Base-by-base conservation (phyloP, 2,113 vertebrate genomes). In the Panthera uncia region DNA sequence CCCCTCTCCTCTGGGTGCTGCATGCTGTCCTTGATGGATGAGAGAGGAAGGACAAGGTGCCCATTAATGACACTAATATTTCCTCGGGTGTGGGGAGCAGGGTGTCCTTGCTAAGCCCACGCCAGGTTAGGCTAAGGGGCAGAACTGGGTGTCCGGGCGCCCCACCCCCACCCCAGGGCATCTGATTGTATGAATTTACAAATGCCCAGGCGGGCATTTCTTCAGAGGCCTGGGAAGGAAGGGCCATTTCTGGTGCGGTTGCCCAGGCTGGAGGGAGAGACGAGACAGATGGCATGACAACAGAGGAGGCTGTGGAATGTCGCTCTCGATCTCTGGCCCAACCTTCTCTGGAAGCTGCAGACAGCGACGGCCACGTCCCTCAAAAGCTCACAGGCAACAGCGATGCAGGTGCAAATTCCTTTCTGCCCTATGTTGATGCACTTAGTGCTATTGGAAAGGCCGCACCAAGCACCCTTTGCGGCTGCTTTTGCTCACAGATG, bases 241-340 rank as follows among this genome's bases (percentile, higher is more conserved):
- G 50, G 86, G 78, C 57, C 33, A 14, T n/a, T 61, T 41, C 79
- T 48, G 18, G 78, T 11, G 45, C n/a, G 10, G 61, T 76, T 12
- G 52, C 61, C 91, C 10, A 7, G 29, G 45, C 21, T 33, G 19
- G 29, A 27, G 15, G 15, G 18, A 69, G 23, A n/a, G 73, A n/a
- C 0, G 41, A 57, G 33, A 55, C 6, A 5, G 31, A 18, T 29
- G 50, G 9, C 0, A 0, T 18, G 41, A 1, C 36, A 5, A 7
- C 12, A 7, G 48, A 63, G 52, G 33, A 25, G 27, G 27, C 86
- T 16, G 29, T 21, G 27, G 16, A 11, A 21, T 6, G 0, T 61
- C 5, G 0, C 27, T 1, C 16, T 50, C 69, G 10, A 21, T 5
- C 76, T 88, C 71, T 9, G 8, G 19, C 29, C 55, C 33, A n/a